Evolutionary conservation across 92 coral and sea anemone species (phyloP).

Genomic region (Porites cylindrica): DNA sequence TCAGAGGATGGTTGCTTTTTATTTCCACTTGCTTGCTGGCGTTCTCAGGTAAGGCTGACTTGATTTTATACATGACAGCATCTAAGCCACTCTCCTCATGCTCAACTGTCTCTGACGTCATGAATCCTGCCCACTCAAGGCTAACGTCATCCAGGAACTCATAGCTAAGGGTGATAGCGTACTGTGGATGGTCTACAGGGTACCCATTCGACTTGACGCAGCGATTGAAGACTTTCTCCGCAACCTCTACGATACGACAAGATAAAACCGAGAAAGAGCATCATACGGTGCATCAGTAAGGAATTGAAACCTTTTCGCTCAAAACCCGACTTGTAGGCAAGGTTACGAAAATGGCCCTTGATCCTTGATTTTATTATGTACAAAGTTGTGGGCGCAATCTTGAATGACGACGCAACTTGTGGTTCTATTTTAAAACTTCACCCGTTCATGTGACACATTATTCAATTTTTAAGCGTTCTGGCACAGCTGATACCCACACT

Average conservation of each 20-base stretch:
- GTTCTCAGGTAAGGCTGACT: constrained; percentile 95
- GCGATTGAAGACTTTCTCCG: constrained; percentile 88
- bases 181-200: constrained; percentile 91
- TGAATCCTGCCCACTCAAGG: constrained; percentile 84
- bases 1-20: constrained; percentile 93
- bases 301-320: no score
- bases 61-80: constrained; percentile 94
- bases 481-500: no score
- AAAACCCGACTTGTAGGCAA: no score
- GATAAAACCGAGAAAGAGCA: not conserved
- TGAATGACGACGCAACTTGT: no score
- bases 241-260: constrained; percentile 67
- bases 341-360: no score
- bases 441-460: no score
- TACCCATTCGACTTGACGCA: constrained; percentile 84
- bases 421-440: no score
- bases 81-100: constrained; percentile 87
- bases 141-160: constrained; percentile 98
- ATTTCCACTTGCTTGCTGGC: constrained; percentile 91
- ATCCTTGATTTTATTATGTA: no score
- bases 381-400: no score
- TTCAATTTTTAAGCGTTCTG: no score
- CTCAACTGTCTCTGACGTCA: constrained; percentile 63
- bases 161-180: constrained; percentile 90
- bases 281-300: no score